phyloP scores from a whole-genome alignment of 2,113 vertebrate species.

The Perca fluviatilis region DNA sequence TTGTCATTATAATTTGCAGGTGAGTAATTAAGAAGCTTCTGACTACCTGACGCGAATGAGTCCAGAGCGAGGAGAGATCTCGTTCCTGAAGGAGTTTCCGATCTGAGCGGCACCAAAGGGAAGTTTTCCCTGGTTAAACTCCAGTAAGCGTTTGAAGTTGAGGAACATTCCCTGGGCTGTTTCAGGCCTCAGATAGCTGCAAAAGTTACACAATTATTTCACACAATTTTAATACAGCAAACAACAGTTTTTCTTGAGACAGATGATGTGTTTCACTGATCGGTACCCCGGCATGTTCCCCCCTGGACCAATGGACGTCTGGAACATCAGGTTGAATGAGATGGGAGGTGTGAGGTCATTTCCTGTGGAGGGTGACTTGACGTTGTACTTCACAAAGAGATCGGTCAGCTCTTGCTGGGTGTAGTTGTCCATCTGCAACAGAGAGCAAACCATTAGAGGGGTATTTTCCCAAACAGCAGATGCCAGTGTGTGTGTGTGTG shows the following conservation, averaged over 20 bases:
- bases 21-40: neutral
- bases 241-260: neutral
- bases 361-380: constrained; percentile 95
- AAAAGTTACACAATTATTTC: neutral
- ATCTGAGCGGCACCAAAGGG: constrained; percentile 99
- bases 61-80: constrained; percentile 98
- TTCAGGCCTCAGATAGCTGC: constrained; percentile 97
- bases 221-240: neutral
- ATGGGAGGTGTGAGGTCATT: constrained; percentile 95
- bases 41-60: constrained; percentile 93
- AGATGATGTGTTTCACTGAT: neutral
- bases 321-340: constrained; percentile 98
- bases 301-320: constrained; percentile 97
- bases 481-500: neutral
- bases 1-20: neutral
- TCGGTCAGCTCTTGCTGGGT: constrained; percentile 92
- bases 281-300: constrained; percentile 95
- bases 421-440: constrained; percentile 93
- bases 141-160: constrained; percentile 98
- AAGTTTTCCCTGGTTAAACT: constrained; percentile 98
- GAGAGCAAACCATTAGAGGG: neutral
- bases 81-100: constrained; percentile 98
- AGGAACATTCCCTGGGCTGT: constrained; percentile 99
- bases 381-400: constrained; percentile 95
- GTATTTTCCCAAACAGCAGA: neutral